Evolutionary conservation across 1,140 invertebrate genomes (phyloP).

Genomic region (Leptopilina clavipes): DNA sequence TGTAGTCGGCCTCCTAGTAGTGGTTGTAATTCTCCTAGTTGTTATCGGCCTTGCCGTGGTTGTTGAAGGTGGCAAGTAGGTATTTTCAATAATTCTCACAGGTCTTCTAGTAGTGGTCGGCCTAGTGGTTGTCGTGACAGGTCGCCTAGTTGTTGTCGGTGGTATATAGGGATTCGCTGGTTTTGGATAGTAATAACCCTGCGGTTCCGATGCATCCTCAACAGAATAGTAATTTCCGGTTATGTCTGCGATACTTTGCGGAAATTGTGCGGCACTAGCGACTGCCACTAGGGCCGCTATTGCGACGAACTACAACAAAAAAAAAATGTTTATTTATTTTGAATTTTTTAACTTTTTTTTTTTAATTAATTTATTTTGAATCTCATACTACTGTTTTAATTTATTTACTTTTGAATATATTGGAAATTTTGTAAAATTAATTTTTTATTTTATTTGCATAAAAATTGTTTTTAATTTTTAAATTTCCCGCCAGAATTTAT

Average conservation of each 20-base stretch:
- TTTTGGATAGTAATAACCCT: not conserved
- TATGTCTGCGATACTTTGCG: not conserved
- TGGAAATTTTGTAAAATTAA: no score
- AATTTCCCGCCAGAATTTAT: no score
- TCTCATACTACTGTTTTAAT: no score
- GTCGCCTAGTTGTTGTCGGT: not conserved
- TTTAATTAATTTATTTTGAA: not conserved
- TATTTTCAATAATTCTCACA: not conserved
- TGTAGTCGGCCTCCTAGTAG: not conserved
- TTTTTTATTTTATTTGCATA: no score
- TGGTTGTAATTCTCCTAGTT: not conserved
- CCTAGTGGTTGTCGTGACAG: not conserved
- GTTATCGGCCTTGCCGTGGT: not conserved
- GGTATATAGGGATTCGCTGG: not conserved
- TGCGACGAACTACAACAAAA: not conserved
- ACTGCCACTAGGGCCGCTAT: conserved; percentile 5
- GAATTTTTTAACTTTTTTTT: not conserved
- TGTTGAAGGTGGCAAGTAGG: not conserved
- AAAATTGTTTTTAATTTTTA: no score
- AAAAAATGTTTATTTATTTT: not conserved
- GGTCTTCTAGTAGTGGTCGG: not conserved
- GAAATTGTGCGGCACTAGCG: not conserved
- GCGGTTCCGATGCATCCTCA: not conserved
- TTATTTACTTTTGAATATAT: no score
- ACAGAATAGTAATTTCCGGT: not conserved